Conservation (phyloP, 2,797 vertebrate genomes). For the Sylvia borin region DNA sequence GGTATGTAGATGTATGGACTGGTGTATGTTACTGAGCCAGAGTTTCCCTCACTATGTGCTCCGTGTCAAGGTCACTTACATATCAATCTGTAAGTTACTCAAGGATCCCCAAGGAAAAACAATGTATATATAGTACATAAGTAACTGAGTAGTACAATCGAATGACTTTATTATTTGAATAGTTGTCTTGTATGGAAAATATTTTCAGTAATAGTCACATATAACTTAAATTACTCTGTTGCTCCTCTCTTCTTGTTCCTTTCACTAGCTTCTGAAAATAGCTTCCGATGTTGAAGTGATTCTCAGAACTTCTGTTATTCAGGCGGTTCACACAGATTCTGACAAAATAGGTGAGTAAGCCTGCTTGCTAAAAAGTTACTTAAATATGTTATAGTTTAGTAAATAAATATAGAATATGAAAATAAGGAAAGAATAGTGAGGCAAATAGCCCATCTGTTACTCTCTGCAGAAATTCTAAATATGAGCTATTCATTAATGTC, state of each 20-base stretch:
- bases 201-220: neutral
- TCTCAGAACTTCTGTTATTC: slow-evolving; percentile 80
- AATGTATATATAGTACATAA: neutral
- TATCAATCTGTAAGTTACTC: neutral
- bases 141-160: neutral
- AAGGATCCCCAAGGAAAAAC: neutral
- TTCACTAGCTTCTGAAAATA: slow-evolving; percentile 73
- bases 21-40: neutral
- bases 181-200: neutral
- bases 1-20: neutral
- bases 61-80: neutral
- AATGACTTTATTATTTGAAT: neutral
- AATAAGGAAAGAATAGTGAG: neutral
- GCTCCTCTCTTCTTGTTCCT: neutral
- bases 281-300: slow-evolving; percentile 80
- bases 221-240: neutral
- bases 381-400: neutral
- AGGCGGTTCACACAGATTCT: slow-evolving; percentile 75
- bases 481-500: neutral
- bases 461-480: neutral
- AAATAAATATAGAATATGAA: neutral
- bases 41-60: neutral
- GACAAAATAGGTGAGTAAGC: slow-evolving; percentile 71
- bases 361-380: neutral
- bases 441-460: neutral